These are phyloP conservation scores for Cepaea hortensis DNA, from an alignment of 2,888 invertebrate species.

Conservation along the genomic window DNA sequence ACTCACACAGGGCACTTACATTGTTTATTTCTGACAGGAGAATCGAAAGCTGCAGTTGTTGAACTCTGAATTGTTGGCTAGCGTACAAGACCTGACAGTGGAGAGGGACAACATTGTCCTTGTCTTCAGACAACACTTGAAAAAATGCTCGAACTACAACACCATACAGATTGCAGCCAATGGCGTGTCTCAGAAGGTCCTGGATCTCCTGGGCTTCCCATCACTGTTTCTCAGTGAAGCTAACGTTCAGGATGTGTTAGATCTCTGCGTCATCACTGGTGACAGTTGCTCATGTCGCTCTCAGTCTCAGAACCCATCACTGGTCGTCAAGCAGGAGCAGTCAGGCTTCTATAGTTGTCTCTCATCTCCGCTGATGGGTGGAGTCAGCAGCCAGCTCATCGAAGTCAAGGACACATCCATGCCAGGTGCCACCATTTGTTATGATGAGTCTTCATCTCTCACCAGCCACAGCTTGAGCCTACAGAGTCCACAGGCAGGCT, in stretches of 20 bases:
- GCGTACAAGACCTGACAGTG: conserved; percentile 28
- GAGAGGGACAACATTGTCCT: conserved; percentile 38
- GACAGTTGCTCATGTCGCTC: conserved; percentile 14
- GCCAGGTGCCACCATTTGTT: neutral
- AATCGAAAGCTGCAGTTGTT: conserved; percentile 38
- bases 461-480: neutral
- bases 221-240: neutral
- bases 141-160: conserved; percentile 42
- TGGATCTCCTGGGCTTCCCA: conserved; percentile 36
- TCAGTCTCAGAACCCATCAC: conserved; percentile 15
- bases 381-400: conserved; percentile 1
- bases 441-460: neutral
- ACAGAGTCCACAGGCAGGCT: neutral
- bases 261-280: conserved; percentile 26
- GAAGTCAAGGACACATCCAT: neutral
- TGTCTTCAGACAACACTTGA: conserved; percentile 47
- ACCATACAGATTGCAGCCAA: conserved; percentile 42
- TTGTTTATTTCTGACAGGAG: conserved; percentile 30
- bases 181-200: conserved; percentile 40
- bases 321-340: conserved; percentile 14
- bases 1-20: too few relatives aligned
- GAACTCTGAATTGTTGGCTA: conserved; percentile 37
- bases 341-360: conserved; percentile 32
- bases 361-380: conserved; percentile 19
- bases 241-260: conserved; percentile 25